Evolutionary conservation across 1,140 invertebrate genomes (phyloP).

Genomic region (Brachionus rotundiformis): DNA sequence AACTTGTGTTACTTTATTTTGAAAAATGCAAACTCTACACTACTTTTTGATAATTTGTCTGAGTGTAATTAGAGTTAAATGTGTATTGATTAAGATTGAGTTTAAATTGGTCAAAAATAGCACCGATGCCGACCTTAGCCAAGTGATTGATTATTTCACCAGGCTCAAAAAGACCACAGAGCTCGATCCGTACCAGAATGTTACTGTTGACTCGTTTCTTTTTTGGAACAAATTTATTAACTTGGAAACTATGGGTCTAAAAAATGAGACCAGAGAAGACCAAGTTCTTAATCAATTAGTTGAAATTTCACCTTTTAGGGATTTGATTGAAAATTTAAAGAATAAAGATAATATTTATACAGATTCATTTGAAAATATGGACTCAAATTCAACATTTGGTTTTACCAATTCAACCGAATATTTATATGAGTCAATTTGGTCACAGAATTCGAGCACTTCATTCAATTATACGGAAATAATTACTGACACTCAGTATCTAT

Average conservation of each 20-base stretch:
- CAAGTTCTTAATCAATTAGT: neutral
- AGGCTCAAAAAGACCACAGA: neutral
- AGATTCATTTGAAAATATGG: no score
- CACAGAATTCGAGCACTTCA: neutral
- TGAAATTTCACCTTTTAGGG: neutral
- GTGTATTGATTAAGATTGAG: conserved; percentile 26
- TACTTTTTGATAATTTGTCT: neutral
- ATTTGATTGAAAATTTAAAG: conserved; percentile 9
- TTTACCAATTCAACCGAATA: neutral
- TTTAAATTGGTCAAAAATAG: conserved; percentile 44
- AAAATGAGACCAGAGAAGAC: conserved; percentile 30
- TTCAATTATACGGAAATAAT: neutral
- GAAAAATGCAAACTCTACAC: neutral
- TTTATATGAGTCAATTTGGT: no score
- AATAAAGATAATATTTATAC: neutral
- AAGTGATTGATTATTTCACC: neutral
- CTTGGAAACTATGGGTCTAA: neutral
- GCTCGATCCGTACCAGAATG: neutral
- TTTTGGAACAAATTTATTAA: conserved; percentile 39
- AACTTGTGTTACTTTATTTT: neutral
- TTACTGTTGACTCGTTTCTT: neutral
- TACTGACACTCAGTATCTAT: neutral
- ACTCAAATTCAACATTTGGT: neutral
- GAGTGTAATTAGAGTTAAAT: neutral
- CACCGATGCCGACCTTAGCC: neutral